phyloP scores from a whole-genome alignment of 2,888 invertebrate species.

The Drosophila subquinaria region DNA sequence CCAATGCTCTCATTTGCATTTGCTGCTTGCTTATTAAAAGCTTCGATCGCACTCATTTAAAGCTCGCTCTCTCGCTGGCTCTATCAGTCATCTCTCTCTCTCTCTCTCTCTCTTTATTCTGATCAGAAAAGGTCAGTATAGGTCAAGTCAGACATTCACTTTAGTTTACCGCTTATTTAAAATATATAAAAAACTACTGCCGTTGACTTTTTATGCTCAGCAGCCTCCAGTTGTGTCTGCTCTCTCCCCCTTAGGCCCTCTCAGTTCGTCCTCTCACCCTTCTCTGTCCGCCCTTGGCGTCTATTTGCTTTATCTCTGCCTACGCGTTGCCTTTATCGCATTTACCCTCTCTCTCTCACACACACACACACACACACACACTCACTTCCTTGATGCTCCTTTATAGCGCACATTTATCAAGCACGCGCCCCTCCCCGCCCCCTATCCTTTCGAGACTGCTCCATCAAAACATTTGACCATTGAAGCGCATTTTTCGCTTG shows the following conservation, averaged over 20 bases:
- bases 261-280: neutral
- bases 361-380: neutral
- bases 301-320: constrained; percentile 47
- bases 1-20: neutral
- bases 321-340: constrained; percentile 41
- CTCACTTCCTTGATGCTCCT: neutral
- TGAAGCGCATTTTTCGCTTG: constrained; percentile 78
- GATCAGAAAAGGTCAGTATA: constrained; percentile 41
- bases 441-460: neutral
- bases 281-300: neutral
- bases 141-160: constrained; percentile 26
- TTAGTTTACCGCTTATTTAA: neutral
- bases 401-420: constrained; percentile 27
- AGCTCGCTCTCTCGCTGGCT: constrained; percentile 1
- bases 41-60: constrained; percentile 9
- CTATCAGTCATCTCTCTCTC: neutral
- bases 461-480: constrained; percentile 74
- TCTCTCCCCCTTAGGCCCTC: neutral
- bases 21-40: constrained; percentile 4
- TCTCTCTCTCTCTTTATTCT: constrained; percentile 10
- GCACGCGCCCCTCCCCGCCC: constrained; percentile 2
- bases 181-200: neutral
- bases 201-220: neutral
- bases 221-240: neutral
- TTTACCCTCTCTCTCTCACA: neutral